A percentile compares a stretch with the other conserved stretches of the same genome.
Evolutionary conservation across 2,797 vertebrate species (phyloP).

Genomic region (Typhlichthys subterraneus): DNA sequence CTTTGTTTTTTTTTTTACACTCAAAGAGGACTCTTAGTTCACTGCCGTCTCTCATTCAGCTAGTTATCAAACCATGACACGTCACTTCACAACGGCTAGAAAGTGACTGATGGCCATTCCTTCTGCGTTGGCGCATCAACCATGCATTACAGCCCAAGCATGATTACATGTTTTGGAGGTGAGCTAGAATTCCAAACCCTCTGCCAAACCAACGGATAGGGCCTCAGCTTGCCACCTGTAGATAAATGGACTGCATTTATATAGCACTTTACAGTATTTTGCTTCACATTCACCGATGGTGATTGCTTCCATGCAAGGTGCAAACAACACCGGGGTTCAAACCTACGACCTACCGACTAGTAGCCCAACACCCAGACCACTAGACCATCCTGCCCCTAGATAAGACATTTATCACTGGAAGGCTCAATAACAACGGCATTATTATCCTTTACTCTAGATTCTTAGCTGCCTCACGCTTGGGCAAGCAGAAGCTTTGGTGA

Average conservation of each 20-base stretch:
- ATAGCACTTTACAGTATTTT: too few species aligned
- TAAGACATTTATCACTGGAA: slow-evolving; percentile 16
- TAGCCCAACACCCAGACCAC: too few species aligned
- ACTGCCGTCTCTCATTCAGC: too few species aligned
- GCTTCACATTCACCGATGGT: too few species aligned
- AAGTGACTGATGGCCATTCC: background rate
- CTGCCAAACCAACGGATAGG: slow-evolving; percentile 18
- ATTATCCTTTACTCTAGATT: slow-evolving; percentile 58
- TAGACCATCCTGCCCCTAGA: too few species aligned
- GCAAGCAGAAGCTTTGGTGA: slow-evolving; percentile 43
- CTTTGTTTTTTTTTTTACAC: too few species aligned
- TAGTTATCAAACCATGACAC: too few species aligned
- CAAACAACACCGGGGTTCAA: too few species aligned
- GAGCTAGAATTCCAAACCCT: slow-evolving; percentile 12
- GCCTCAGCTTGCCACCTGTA: background rate
- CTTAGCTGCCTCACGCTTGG: slow-evolving; percentile 51
- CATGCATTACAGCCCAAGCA: background rate
- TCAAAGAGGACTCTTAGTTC: too few species aligned
- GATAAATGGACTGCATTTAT: background rate
- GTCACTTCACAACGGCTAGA: too few species aligned
- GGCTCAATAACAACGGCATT: slow-evolving; percentile 28
- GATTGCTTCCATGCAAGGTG: too few species aligned
- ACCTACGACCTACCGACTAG: too few species aligned
- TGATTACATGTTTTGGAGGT: background rate
- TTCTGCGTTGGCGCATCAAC: background rate